Evolutionary conservation across 1,140 invertebrate species (phyloP).

Genomic region (Anastrepha ludens): DNA sequence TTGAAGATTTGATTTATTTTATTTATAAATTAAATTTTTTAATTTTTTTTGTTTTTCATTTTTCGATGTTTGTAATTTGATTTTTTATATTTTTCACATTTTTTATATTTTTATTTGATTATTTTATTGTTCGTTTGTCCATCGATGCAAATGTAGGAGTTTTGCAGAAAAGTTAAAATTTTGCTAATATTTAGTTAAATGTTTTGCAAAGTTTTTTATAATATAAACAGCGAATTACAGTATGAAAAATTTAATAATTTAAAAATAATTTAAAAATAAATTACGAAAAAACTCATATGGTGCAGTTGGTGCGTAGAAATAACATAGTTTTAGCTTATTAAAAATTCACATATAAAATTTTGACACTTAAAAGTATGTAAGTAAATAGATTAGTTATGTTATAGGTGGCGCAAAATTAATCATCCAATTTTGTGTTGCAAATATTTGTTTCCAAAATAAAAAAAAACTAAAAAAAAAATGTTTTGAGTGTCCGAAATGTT

Average conservation of each 20-base stretch:
- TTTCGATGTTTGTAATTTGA: not conserved
- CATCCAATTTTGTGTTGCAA: too few species aligned
- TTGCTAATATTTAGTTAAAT: constrained; percentile 7
- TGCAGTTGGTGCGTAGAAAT: constrained; percentile 34
- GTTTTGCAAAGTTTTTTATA: constrained; percentile 14
- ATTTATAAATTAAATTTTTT: not conserved
- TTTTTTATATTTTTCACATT: not conserved
- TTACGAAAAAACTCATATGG: constrained; percentile 35
- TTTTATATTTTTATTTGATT: not conserved
- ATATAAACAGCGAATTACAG: constrained; percentile 28
- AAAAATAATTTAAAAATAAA: too few species aligned
- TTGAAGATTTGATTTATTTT: too few species aligned
- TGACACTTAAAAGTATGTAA: too few species aligned
- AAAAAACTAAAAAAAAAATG: too few species aligned
- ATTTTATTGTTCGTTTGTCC: not conserved
- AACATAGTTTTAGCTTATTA: not conserved
- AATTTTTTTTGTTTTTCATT: not conserved
- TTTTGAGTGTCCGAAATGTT: too few species aligned
- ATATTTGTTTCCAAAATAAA: too few species aligned
- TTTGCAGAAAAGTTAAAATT: constrained; percentile 1
- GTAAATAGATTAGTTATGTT: too few species aligned
- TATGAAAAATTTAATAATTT: constrained; percentile 37
- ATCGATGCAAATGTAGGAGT: not conserved
- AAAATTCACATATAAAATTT: too few species aligned
- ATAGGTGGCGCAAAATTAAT: too few species aligned